Conservation (phyloP, 2,797 vertebrate genomes). For the Phoeniculus purpureus region DNA sequence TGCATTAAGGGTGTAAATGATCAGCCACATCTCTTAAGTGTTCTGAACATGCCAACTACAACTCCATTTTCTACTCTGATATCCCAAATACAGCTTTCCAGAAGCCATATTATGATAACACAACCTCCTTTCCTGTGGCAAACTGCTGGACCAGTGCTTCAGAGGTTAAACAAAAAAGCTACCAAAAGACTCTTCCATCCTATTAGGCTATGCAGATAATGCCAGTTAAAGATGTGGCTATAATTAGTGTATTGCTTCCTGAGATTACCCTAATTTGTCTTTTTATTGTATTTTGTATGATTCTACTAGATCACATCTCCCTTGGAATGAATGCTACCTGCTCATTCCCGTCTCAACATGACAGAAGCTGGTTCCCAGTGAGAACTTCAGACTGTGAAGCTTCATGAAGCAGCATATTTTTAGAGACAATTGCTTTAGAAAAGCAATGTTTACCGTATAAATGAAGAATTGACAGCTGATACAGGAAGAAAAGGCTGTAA, state of each 20-base stretch:
- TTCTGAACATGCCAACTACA: background rate
- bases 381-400: background rate
- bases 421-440: background rate
- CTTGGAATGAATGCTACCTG: background rate
- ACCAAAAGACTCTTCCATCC: background rate
- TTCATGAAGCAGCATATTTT: background rate
- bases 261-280: background rate
- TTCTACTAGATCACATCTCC: background rate
- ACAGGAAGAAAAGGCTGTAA: background rate
- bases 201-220: background rate
- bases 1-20: background rate
- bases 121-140: background rate
- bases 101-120: background rate
- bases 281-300: background rate
- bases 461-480: background rate
- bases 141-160: background rate
- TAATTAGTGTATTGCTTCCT: background rate
- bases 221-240: background rate
- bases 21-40: background rate
- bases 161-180: background rate
- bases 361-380: background rate
- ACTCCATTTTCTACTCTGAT: background rate
- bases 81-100: background rate
- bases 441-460: background rate
- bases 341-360: background rate